Conservation (phyloP, 2,888 invertebrate species). For the Arrhopalites spinosus region DNA sequence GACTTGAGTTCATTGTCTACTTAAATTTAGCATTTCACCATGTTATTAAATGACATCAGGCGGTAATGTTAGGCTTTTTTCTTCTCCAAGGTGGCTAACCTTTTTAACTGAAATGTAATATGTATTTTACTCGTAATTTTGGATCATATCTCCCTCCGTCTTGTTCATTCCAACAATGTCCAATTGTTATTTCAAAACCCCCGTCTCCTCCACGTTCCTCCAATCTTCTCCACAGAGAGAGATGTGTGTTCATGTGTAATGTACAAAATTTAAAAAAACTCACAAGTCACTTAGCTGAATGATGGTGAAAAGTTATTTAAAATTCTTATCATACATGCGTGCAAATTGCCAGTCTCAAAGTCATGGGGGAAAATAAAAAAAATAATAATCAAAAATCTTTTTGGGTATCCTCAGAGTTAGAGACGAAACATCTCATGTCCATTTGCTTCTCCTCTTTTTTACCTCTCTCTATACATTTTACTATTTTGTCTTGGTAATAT, state of each 20-base stretch:
- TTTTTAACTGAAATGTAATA: conserved; percentile 8
- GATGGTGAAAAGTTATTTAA: conserved; percentile 6
- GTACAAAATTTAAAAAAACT: too few relatives aligned
- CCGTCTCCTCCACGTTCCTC: background rate
- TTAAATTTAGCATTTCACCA: conserved; percentile 27
- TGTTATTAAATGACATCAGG: conserved; percentile 29
- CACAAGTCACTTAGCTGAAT: background rate
- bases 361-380: background rate
- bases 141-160: too few relatives aligned
- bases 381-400: conserved; percentile 1
- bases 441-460: background rate
- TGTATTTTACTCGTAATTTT: background rate
- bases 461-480: background rate
- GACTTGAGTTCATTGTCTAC: conserved; percentile 27
- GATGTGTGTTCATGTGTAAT: too few relatives aligned
- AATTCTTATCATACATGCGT: conserved; percentile 11
- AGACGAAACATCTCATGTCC: background rate
- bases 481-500: background rate
- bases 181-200: background rate
- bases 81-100: background rate
- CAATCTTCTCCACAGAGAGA: too few relatives aligned
- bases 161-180: background rate
- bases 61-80: conserved; percentile 4
- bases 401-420: background rate
- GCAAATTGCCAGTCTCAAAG: conserved; percentile 15